Evolutionary conservation across 1,140 invertebrate genomes (phyloP).

Genomic region (Cheumatopsyche charites): DNA sequence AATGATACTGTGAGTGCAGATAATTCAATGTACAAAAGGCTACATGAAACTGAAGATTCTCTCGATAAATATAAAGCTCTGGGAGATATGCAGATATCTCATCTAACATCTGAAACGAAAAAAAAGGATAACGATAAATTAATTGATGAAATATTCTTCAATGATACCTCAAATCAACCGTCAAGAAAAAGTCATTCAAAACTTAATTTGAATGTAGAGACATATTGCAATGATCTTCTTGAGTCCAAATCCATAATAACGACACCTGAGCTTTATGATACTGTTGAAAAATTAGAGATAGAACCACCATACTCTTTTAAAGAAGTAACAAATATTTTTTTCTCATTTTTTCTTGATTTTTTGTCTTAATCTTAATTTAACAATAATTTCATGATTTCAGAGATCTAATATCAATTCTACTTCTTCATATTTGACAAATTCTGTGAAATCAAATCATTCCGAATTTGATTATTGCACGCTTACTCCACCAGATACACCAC

Average conservation of each 20-base stretch:
- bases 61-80: background rate
- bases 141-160: conserved; percentile 17
- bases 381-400: conserved; percentile 13
- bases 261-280: conserved; percentile 40
- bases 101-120: background rate
- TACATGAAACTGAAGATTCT: background rate
- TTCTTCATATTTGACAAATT: background rate
- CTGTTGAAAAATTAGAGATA: conserved; percentile 43
- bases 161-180: background rate
- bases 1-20: background rate
- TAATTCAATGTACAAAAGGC: background rate
- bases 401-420: background rate
- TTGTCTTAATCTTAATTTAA: background rate
- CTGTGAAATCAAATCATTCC: background rate
- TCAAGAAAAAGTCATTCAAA: background rate
- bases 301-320: background rate
- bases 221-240: too few relatives aligned
- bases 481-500: conserved; percentile 46
- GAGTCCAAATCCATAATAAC: background rate
- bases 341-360: background rate
- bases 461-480: conserved; percentile 17
- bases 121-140: conserved; percentile 4
- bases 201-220: background rate
- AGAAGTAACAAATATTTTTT: background rate
- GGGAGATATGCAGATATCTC: background rate